phyloP scores from a whole-genome alignment of 2,888 invertebrate species.

The Tipula vernalis region DNA sequence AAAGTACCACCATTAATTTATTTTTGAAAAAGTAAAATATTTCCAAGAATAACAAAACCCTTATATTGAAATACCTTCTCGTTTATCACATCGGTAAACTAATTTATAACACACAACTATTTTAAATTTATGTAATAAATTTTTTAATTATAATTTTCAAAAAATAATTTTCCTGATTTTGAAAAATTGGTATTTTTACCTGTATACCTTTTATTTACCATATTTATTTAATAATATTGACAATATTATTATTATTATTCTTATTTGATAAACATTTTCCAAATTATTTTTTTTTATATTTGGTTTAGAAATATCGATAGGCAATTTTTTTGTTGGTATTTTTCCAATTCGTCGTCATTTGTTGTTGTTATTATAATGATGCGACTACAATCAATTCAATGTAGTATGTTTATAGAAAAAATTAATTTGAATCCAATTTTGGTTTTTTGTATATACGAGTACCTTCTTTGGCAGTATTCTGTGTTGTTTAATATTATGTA shows the following conservation, averaged over 20 bases:
- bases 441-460: not conserved
- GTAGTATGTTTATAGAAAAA: not conserved
- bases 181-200: not conserved
- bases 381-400: not conserved
- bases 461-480: not conserved
- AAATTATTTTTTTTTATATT: not conserved
- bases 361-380: not conserved
- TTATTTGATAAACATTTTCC: not conserved
- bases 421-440: not conserved
- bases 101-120: not conserved
- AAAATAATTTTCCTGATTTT: not conserved
- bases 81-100: not conserved
- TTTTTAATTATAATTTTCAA: not conserved
- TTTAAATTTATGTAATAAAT: not conserved
- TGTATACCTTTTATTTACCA: not conserved
- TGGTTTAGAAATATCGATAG: not conserved
- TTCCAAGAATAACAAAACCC: not conserved
- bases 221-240: not conserved
- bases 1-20: not conserved
- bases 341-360: not conserved
- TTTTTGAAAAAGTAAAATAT: not conserved
- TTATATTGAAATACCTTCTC: not conserved
- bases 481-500: not conserved
- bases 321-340: not conserved
- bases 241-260: not conserved